Evolutionary conservation across 1,140 invertebrate genomes (phyloP), one percentile per base, ranked within the genome.

Genomic region (Mizuhopecten yessoensis): DNA sequence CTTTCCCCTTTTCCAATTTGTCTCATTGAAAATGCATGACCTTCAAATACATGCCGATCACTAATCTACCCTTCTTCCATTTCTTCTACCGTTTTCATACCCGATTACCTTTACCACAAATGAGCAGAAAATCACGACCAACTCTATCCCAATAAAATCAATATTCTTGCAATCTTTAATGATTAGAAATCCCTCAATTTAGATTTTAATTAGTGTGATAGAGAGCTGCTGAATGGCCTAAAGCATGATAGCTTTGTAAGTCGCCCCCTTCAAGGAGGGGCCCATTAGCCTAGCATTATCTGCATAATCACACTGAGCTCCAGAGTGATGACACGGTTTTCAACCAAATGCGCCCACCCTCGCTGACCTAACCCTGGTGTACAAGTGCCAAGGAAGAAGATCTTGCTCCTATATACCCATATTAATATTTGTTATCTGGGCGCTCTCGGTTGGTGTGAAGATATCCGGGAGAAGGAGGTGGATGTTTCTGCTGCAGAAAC

Each of bases 391-490:
- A 75, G 57, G 29, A 75, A 17, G 57, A 75, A 75, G 57, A 75
- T 23, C n/a, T 75, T 75, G 57, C 57, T 75, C 11, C 57, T 29
- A 75, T 75, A n/a, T 75, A 75, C 57, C 57, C 57, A 75, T 75
- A 75, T 75, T 75, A 75, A 75, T 75, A 75, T 75, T 75, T 75
- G 57, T 75, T 75, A 75, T 75, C 57, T n/a, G 57, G 57, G 57
- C 57, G 57, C 57, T n/a, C 57, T 75, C 57, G 57, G 57, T 75
- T 75, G 57, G 57, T 75, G 57, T 75, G 57, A 75, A 75, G 57
- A 75, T 75, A 75, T 75, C 57, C 23, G 57, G 20, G 57, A 75
- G 57, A 75, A 75, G 57, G 23, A 75, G 57, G 23, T 75, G 57
- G 57, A 75, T 75, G 5, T 29, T 75, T 75, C 57, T 75, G 57